Conservation (phyloP, 1,140 invertebrate genomes). For the Aphaenogaster floridana region DNA sequence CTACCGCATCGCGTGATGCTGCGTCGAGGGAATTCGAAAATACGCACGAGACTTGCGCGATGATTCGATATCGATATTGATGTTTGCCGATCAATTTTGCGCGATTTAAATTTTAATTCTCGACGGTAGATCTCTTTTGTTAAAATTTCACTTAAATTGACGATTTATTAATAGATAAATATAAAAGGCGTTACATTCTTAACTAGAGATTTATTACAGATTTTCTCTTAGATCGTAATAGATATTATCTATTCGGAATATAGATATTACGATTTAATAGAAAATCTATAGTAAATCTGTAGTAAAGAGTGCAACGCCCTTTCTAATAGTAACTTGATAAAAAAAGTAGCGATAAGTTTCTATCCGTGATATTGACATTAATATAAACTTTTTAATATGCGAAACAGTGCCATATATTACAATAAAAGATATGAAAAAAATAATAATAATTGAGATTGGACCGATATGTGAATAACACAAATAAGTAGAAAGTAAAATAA, state of each 20-base stretch:
- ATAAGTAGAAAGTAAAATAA: too few relatives aligned
- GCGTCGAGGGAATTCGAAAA: neutral
- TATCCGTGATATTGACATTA: neutral
- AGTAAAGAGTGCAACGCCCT: neutral
- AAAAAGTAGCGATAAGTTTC: neutral
- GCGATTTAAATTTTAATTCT: slow-evolving; percentile 2
- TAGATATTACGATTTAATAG: neutral
- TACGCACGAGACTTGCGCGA: neutral
- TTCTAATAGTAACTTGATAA: neutral
- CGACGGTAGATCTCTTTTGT: neutral
- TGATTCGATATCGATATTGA: too few relatives aligned
- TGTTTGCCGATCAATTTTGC: neutral
- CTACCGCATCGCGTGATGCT: too few relatives aligned
- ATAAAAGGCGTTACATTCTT: too few relatives aligned
- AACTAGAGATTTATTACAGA: too few relatives aligned
- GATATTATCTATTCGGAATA: too few relatives aligned
- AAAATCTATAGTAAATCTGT: neutral
- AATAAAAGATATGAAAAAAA: neutral
- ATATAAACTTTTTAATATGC: neutral
- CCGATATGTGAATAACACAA: too few relatives aligned
- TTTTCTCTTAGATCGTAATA: too few relatives aligned
- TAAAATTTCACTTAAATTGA: neutral
- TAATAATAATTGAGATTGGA: neutral
- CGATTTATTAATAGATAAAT: neutral
- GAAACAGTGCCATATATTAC: neutral